Conservation (phyloP, 2,888 invertebrate species). For the Macrosoma leucophasiata region DNA sequence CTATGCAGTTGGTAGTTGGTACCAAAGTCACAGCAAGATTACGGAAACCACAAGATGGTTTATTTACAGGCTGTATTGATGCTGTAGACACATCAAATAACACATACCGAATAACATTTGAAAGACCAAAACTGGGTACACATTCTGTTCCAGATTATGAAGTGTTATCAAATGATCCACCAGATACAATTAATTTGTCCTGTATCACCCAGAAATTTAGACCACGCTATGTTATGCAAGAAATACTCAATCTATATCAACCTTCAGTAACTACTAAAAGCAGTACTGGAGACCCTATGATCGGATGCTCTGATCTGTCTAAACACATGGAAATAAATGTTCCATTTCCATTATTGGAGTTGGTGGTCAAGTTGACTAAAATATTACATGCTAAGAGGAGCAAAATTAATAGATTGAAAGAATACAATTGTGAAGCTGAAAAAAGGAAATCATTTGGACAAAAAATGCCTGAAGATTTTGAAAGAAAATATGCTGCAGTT, state of each 20-base stretch:
- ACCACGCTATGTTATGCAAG: slow-evolving; percentile 79
- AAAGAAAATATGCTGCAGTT: slow-evolving; percentile 90
- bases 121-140: slow-evolving; percentile 92
- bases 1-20: slow-evolving; percentile 94
- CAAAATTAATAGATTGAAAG: slow-evolving; percentile 86
- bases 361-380: slow-evolving; percentile 91
- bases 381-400: slow-evolving; percentile 87
- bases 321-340: slow-evolving; percentile 70
- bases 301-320: slow-evolving; percentile 70
- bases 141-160: slow-evolving; percentile 98
- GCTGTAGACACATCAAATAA: slow-evolving; percentile 96
- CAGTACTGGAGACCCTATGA: slow-evolving; percentile 81
- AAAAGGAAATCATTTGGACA: slow-evolving; percentile 87
- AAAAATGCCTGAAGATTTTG: slow-evolving; percentile 89
- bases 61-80: slow-evolving; percentile 95
- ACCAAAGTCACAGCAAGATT: slow-evolving; percentile 95
- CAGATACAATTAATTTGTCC: slow-evolving; percentile 91
- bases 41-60: slow-evolving; percentile 94
- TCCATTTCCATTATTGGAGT: slow-evolving; percentile 88
- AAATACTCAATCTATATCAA: slow-evolving; percentile 66
- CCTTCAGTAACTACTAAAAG: slow-evolving; percentile 46
- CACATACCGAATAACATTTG: slow-evolving; percentile 96
- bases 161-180: slow-evolving; percentile 93
- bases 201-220: slow-evolving; percentile 89
- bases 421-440: slow-evolving; percentile 94